phyloP scores from a whole-genome alignment of 2,113 vertebrate species.

The Climacteris rufus region DNA sequence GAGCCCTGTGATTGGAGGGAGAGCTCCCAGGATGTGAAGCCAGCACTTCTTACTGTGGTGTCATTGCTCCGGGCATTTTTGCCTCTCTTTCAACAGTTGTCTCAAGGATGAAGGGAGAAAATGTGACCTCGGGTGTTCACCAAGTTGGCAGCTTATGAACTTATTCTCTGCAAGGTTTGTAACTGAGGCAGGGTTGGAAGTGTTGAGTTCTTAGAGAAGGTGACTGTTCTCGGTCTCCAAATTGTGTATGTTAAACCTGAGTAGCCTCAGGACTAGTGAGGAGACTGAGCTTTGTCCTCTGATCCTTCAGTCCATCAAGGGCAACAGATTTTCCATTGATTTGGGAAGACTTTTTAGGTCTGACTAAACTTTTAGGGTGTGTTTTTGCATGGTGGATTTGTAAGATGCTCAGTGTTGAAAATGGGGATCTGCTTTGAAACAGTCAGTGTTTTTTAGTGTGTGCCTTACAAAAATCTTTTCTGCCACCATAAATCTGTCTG shows the following conservation, averaged over 20 bases:
- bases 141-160: neutral
- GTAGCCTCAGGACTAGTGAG: neutral
- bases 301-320: neutral
- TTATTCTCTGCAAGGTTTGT: neutral
- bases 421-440: neutral
- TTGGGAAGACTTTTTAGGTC: neutral
- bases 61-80: neutral
- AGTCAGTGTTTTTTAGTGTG: neutral
- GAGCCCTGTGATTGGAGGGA: neutral
- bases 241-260: accelerated
- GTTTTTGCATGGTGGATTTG: neutral
- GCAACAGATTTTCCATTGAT: neutral
- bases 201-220: neutral
- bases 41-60: accelerated
- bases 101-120: neutral
- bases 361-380: neutral
- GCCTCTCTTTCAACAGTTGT: neutral
- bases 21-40: neutral
- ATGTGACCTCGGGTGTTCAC: neutral
- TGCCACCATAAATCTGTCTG: neutral
- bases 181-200: neutral
- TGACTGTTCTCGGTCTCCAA: neutral
- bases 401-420: neutral
- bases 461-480: neutral
- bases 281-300: neutral